Percentiles rank a stretch among this genome's conserved stretches.
Evolutionary conservation across 2,113 vertebrate species (phyloP).

Genomic region (Cardinalis cardinalis): DNA sequence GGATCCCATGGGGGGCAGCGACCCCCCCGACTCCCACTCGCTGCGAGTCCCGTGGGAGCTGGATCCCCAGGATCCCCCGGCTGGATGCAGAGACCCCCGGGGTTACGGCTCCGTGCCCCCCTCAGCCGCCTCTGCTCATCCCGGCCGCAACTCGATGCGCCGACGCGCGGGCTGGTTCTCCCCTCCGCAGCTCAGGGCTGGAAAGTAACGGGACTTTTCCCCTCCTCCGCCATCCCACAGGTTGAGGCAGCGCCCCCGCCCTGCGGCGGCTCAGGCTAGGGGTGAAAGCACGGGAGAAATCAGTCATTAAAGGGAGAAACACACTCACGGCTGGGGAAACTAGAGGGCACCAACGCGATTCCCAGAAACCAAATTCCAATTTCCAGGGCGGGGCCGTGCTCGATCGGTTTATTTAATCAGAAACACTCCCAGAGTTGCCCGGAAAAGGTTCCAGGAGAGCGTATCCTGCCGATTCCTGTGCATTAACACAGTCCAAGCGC

Average conservation of each 20-base stretch:
- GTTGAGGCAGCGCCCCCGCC: not conserved
- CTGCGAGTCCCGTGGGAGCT: rapidly evolving
- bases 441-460: rapidly evolving
- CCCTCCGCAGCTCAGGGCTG: rapidly evolving
- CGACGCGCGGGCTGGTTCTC: rapidly evolving
- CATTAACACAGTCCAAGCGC: not conserved
- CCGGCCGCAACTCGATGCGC: not conserved
- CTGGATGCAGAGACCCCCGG: not conserved
- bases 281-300: rapidly evolving
- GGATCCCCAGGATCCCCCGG: rapidly evolving
- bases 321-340: not conserved
- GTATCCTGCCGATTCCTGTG: rapidly evolving
- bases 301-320: too few relatives aligned
- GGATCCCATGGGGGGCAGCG: not conserved
- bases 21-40: not conserved
- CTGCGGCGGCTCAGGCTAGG: not conserved
- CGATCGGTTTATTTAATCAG: not conserved
- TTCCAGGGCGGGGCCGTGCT: not conserved
- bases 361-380: rapidly evolving
- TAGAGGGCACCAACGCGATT: not conserved
- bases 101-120: not conserved
- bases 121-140: not conserved
- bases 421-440: not conserved
- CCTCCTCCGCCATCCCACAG: not conserved
- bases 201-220: rapidly evolving